These are phyloP conservation scores for Pelodiscus sinensis DNA, from an alignment of 2,113 vertebrate species.

Conservation along the genomic window DNA sequence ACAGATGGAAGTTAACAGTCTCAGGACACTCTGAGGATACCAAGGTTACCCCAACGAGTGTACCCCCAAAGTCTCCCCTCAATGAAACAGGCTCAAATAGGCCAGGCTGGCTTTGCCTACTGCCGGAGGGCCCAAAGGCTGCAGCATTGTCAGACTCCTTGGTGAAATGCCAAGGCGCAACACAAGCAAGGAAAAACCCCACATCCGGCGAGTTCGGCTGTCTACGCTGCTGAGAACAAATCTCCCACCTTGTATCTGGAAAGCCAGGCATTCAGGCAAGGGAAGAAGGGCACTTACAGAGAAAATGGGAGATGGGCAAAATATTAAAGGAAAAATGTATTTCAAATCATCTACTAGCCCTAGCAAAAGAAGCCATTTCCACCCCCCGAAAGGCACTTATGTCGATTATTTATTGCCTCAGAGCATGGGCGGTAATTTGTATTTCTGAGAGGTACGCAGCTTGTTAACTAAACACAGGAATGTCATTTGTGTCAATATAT, in stretches of 20 bases:
- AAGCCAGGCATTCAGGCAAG: background rate
- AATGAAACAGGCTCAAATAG: rapidly evolving
- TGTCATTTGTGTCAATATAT: rapidly evolving
- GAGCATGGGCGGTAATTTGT: background rate
- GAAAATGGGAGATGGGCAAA: background rate
- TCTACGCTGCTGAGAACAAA: background rate
- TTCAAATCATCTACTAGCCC: background rate
- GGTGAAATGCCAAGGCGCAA: background rate
- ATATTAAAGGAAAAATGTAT: background rate
- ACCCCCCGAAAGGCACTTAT: background rate
- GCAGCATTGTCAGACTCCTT: rapidly evolving
- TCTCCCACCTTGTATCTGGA: rapidly evolving
- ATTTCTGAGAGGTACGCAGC: background rate
- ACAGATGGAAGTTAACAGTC: background rate
- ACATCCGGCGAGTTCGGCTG: background rate
- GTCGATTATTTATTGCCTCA: background rate
- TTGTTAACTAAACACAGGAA: rapidly evolving
- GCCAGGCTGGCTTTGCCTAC: rapidly evolving
- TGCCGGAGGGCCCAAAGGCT: background rate
- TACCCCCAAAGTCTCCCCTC: background rate
- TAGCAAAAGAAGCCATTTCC: background rate
- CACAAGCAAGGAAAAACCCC: background rate
- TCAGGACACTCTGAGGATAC: background rate
- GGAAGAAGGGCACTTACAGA: background rate
- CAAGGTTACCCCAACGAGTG: too few species aligned